A percentile compares a stretch with the other conserved stretches of the same genome.
Conservation (phyloP, 2,797 vertebrate genomes). For the Hyperoplus lanceolatus region DNA sequence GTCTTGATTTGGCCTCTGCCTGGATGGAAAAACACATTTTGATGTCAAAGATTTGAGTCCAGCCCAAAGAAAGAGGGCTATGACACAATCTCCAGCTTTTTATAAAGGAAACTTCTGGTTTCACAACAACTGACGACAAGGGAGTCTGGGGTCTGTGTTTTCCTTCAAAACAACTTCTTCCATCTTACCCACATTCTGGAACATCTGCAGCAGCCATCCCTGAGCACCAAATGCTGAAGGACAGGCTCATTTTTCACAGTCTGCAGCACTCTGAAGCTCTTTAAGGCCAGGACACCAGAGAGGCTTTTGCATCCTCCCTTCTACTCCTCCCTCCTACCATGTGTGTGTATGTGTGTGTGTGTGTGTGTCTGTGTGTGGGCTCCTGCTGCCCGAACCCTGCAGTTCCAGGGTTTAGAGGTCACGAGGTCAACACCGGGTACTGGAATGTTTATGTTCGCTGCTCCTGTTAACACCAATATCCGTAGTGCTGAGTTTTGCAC, state of each 20-base stretch:
- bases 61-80: conserved; percentile 51
- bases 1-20: conserved; percentile 15
- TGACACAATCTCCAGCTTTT: conserved; percentile 71
- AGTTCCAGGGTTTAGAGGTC: conserved; percentile 68
- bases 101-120: conserved; percentile 68
- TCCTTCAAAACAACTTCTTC: conserved; percentile 53
- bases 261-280: conserved; percentile 53
- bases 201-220: conserved; percentile 54
- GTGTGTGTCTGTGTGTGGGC: conserved; percentile 80
- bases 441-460: conserved; percentile 80
- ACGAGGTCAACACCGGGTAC: conserved; percentile 76
- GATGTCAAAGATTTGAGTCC: conserved; percentile 38
- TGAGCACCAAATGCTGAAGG: conserved; percentile 44
- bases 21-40: conserved; percentile 62
- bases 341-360: conserved; percentile 55
- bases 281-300: conserved; percentile 62
- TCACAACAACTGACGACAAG: conserved; percentile 49
- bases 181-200: no score
- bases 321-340: conserved; percentile 33
- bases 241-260: conserved; percentile 56
- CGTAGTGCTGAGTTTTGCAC: conserved; percentile 24
- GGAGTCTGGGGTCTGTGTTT: conserved; percentile 36
- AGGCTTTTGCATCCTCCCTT: conserved; percentile 37
- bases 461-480: conserved; percentile 70
- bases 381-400: conserved; percentile 54